Conservation (phyloP, 1,140 invertebrate species). For the Orchesella cincta region DNA sequence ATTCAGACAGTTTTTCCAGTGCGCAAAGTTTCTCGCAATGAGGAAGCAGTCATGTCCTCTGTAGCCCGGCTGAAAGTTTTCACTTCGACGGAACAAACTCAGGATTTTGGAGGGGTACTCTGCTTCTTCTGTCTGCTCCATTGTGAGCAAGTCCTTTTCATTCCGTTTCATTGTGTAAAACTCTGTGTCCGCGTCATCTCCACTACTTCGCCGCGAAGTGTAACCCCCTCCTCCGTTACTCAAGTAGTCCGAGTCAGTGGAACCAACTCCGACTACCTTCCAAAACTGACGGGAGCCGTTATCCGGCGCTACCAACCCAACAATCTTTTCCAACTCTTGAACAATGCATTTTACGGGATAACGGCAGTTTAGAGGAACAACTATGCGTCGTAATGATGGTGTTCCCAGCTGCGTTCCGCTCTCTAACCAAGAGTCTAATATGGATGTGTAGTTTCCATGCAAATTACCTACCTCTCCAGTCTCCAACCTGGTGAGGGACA, state of each 20-base stretch:
- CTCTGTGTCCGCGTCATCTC: background rate
- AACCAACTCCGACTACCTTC: slow-evolving; percentile 52
- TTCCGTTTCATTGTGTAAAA: background rate
- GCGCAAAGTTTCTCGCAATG: slow-evolving; percentile 66
- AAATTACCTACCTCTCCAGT: slow-evolving; percentile 59
- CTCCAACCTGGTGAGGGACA: slow-evolving; percentile 41
- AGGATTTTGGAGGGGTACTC: slow-evolving; percentile 17
- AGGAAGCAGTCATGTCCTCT: slow-evolving; percentile 58
- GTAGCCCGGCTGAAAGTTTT: slow-evolving; percentile 39
- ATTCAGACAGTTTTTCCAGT: slow-evolving; percentile 58
- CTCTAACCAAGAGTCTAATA: slow-evolving; percentile 64
- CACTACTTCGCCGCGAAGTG: background rate
- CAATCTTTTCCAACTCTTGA: slow-evolving; percentile 47
- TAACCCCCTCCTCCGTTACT: slow-evolving; percentile 52
- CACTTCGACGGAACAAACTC: slow-evolving; percentile 2
- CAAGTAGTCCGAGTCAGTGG: slow-evolving; percentile 48
- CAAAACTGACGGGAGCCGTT: slow-evolving; percentile 30
- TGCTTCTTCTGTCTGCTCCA: slow-evolving; percentile 8
- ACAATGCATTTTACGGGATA: slow-evolving; percentile 34
- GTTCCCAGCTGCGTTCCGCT: slow-evolving; percentile 63
- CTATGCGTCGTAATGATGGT: slow-evolving; percentile 55
- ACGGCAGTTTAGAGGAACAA: slow-evolving; percentile 32
- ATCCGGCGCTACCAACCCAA: slow-evolving; percentile 37
- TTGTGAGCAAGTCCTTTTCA: background rate
- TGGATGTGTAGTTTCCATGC: slow-evolving; percentile 60